Evolutionary conservation across 2,113 vertebrate genomes (phyloP).

Genomic region (Catharus fuscescens): DNA sequence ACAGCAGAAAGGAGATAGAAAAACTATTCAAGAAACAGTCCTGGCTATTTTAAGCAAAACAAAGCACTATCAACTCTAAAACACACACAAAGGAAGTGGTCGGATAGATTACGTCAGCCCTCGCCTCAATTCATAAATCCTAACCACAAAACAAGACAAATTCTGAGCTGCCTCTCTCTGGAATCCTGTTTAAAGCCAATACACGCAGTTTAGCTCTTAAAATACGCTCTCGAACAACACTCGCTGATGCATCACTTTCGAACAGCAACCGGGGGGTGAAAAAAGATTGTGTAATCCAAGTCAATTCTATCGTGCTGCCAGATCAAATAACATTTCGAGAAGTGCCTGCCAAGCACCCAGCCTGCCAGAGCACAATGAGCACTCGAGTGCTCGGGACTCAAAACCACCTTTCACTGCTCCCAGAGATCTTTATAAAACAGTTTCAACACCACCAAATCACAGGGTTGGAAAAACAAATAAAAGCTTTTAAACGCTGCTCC

Average conservation of each 20-base stretch:
- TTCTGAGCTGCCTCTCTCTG: conserved; percentile 58
- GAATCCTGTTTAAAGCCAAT: conserved; percentile 50
- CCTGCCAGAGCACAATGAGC: conserved; percentile 74
- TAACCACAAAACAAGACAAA: conserved; percentile 74
- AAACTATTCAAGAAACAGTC: neutral
- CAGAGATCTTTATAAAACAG: conserved; percentile 63
- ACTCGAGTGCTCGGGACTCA: conserved; percentile 73
- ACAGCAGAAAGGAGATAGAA: neutral
- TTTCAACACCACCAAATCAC: conserved; percentile 65
- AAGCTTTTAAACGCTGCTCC: conserved; percentile 33
- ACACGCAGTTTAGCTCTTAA: conserved; percentile 36
- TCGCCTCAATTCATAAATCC: conserved; percentile 80
- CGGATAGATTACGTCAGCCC: conserved; percentile 79
- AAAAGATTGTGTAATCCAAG: conserved; percentile 73
- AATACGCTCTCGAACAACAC: conserved; percentile 43
- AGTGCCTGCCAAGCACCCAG: conserved; percentile 81
- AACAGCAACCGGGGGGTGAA: conserved; percentile 35
- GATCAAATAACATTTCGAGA: conserved; percentile 84
- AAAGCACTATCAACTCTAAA: conserved; percentile 59
- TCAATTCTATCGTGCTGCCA: conserved; percentile 78
- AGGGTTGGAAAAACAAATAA: conserved; percentile 31
- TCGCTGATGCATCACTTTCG: conserved; percentile 62
- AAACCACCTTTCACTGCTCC: conserved; percentile 70
- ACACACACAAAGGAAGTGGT: conserved; percentile 79
- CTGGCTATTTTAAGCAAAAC: conserved; percentile 55